These are phyloP conservation scores for Morone chrysops DNA, from an alignment of 2,113 vertebrate genomes.

Conservation along the genomic window DNA sequence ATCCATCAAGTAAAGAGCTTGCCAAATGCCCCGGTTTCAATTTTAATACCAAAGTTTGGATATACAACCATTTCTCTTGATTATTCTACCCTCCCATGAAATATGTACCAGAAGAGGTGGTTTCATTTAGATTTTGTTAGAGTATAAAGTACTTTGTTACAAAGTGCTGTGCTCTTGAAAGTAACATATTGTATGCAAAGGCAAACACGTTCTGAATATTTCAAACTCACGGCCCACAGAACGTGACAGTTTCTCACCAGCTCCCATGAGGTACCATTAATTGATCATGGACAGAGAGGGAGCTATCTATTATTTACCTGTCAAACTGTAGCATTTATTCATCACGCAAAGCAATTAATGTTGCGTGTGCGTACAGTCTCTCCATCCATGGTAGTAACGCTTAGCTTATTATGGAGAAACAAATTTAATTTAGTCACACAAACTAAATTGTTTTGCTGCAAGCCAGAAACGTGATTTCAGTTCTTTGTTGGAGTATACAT, in stretches of 20 bases:
- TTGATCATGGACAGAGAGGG: conserved; percentile 44
- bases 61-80: conserved; percentile 69
- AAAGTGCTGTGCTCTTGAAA: conserved; percentile 11
- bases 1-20: conserved; percentile 76
- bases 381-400: conserved; percentile 26
- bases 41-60: conserved; percentile 69
- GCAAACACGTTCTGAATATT: conserved; percentile 38
- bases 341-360: conserved; percentile 57
- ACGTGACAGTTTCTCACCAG: conserved; percentile 1
- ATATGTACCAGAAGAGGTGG: conserved; percentile 45
- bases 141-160: conserved; percentile 35
- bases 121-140: conserved; percentile 46
- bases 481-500: conserved; percentile 13
- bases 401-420: conserved; percentile 30
- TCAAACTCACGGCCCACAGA: conserved; percentile 17
- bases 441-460: conserved; percentile 28
- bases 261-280: conserved; percentile 24
- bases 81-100: conserved; percentile 56
- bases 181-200: conserved; percentile 25
- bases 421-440: conserved; percentile 32
- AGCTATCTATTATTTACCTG: conserved; percentile 52
- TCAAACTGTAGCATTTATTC: conserved; percentile 46
- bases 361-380: conserved; percentile 19
- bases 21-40: conserved; percentile 66
- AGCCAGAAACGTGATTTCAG: background rate